These are phyloP conservation scores for Sphyrna mokarran DNA, from an alignment of 2,113 vertebrate genomes.

Conservation along the genomic window DNA sequence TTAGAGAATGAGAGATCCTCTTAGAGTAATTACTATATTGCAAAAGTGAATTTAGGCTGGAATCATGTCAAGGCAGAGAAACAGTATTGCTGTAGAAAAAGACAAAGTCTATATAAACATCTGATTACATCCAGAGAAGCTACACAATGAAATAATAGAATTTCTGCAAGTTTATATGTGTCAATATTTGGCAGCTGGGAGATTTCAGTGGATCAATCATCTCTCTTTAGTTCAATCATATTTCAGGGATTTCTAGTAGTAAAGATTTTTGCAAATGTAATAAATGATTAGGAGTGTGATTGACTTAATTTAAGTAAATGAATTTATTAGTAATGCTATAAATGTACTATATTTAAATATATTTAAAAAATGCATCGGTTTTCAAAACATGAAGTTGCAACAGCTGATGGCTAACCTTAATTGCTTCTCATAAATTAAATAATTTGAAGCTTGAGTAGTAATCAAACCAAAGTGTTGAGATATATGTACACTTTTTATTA, in stretches of 20 bases:
- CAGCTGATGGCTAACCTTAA: not conserved
- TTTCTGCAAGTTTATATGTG: not conserved
- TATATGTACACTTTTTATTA: not conserved
- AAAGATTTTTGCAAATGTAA: not conserved
- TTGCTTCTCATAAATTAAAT: not conserved
- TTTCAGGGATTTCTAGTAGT: not conserved
- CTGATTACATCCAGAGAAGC: not conserved
- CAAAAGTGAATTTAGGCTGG: not conserved
- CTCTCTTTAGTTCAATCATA: not conserved
- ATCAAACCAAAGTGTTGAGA: not conserved
- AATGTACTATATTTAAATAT: not conserved
- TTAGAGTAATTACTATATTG: conserved; percentile 11
- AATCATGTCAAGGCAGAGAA: not conserved
- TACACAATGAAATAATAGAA: not conserved
- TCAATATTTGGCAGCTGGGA: not conserved
- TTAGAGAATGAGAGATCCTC: not conserved
- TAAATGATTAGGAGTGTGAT: too few relatives aligned
- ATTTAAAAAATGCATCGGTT: not conserved
- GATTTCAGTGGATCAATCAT: not conserved
- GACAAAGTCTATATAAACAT: not conserved
- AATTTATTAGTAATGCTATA: not conserved
- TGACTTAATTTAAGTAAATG: not conserved
- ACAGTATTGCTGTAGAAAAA: not conserved
- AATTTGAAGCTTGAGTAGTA: not conserved
- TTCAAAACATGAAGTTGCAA: not conserved